These are phyloP conservation scores for Priocnemis perturbator DNA, from an alignment of 2,888 invertebrate species.

Conservation along the genomic window DNA sequence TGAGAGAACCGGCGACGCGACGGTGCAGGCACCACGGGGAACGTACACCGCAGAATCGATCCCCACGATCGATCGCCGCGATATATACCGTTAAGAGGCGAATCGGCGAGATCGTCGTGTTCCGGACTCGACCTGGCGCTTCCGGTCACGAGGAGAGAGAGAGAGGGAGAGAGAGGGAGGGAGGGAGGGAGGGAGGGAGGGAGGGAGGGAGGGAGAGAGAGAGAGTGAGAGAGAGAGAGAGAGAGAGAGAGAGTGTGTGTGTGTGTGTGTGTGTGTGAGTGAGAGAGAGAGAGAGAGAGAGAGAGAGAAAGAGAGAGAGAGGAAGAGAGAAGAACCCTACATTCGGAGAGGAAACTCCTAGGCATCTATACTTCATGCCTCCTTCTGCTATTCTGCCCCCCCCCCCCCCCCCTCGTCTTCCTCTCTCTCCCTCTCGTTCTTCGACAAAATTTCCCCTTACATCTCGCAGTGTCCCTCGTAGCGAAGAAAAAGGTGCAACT, in stretches of 20 bases:
- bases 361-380: slow-evolving; percentile 28
- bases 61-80: slow-evolving; percentile 58
- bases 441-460: slow-evolving; percentile 3
- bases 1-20: slow-evolving; percentile 37
- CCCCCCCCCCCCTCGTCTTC: slow-evolving; percentile 13
- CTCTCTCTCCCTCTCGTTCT: slow-evolving; percentile 14
- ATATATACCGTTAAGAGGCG: slow-evolving; percentile 64
- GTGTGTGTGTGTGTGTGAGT: slow-evolving; percentile 30
- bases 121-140: slow-evolving; percentile 66
- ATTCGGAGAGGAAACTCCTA: slow-evolving; percentile 47
- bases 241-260: slow-evolving; percentile 5
- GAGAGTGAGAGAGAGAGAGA: slow-evolving; percentile 1
- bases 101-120: slow-evolving; percentile 63
- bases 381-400: slow-evolving; percentile 19
- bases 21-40: slow-evolving; percentile 35
- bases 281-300: slow-evolving; percentile 1
- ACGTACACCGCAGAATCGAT: slow-evolving; percentile 50
- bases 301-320: slow-evolving; percentile 7
- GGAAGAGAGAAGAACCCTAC: slow-evolving; percentile 26
- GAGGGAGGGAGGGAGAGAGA: slow-evolving; percentile 26
- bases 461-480: slow-evolving; percentile 19
- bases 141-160: slow-evolving; percentile 70
- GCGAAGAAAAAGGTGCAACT: background rate
- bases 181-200: slow-evolving; percentile 6
- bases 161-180: background rate